Base-by-base conservation (phyloP, 2,888 invertebrate species). In the Maniola hyperantus region DNA sequence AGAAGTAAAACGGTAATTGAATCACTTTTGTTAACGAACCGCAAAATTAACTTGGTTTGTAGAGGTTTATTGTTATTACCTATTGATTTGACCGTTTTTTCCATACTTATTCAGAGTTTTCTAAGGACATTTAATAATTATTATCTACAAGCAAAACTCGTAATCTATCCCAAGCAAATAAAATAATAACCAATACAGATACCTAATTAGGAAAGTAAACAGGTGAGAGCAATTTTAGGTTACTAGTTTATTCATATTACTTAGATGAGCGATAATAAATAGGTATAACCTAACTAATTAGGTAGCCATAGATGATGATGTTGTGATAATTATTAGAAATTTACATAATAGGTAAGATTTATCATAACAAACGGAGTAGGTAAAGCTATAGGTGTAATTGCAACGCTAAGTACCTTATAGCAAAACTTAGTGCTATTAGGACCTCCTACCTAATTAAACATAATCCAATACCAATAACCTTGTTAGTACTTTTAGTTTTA, bases 331-430 rank as follows among this genome's bases (percentile, higher is more conserved):
- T 70, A 60, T 62, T 8, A n/a, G 13, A 42, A 59, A 39, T 70
- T 68, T 57, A 68, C 68, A 70, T 72, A n/a, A n/a, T n/a, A n/a
- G n/a, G n/a, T n/a, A 67, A 70, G 69, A 71, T 73, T 67, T 57
- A 51, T 69, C 50, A 57, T 50, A 53, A 68, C 63, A 61, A 68
- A 59, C 67, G 60, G 20, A 62, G 51, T 63, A n/a, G n/a, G n/a
- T n/a, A 51, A 18, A 66, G 44, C 33, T 42, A 46, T 53, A 54
- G 61, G 18, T 11, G 57, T 36, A 48, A 62, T 66, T 26, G 4
- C 2, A 26, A 26, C 26, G n/a, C n/a, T n/a, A n/a, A n/a, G n/a
- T 26, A 26, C 26, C 26, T 26, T 26, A 1, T 26, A 26, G 2
- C 26, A 2, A 26, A n/a, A n/a, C n/a, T n/a, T n/a, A n/a, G n/a